Conservation (phyloP, 2,888 invertebrate genomes). For the Cryptophagus acutangulus region DNA sequence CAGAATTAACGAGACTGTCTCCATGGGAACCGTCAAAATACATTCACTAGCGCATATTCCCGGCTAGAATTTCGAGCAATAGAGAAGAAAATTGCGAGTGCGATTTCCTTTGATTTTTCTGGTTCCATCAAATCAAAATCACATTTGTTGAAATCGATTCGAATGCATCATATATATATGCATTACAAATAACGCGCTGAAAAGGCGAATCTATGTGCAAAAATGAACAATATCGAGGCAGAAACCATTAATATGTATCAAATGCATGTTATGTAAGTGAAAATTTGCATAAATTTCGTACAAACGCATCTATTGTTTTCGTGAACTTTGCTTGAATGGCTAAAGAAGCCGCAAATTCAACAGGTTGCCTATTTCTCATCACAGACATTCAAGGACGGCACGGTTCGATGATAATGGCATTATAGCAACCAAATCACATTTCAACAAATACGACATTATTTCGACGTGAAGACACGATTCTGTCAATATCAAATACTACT, state of each 20-base stretch:
- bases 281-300: no score
- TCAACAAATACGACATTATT: no score
- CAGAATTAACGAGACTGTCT: conserved; percentile 1
- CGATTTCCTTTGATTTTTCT: no score
- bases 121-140: background rate
- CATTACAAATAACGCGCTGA: no score
- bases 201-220: background rate
- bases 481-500: no score
- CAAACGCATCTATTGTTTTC: background rate
- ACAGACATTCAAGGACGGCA: conserved; percentile 17
- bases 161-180: conserved; percentile 1
- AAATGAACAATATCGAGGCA: background rate
- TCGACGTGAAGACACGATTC: no score
- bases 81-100: no score
- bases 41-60: no score
- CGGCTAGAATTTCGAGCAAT: background rate
- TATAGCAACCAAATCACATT: no score
- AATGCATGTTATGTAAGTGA: background rate
- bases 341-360: conserved; percentile 14
- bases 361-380: conserved; percentile 18
- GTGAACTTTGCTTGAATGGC: background rate
- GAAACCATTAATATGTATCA: background rate
- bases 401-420: conserved; percentile 10
- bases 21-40: conserved; percentile 2
- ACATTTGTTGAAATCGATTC: background rate